Base-by-base conservation (phyloP, 1,140 invertebrate species). In the Aricia agestis region DNA sequence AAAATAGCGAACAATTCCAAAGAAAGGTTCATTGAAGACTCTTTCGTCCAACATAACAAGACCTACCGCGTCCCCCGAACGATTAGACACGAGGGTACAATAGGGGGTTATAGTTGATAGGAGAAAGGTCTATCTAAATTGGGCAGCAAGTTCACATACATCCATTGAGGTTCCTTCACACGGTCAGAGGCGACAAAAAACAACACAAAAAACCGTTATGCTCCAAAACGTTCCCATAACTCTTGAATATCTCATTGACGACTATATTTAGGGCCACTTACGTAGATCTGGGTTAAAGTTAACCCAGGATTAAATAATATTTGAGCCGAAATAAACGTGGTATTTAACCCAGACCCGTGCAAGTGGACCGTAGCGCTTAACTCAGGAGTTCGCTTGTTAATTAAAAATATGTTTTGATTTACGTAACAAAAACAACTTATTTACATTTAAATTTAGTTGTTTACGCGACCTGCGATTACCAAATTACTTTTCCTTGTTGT, bases 131-230 rank as follows among this genome's bases (percentile, higher is more conserved):
- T 78, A 72, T 72, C 73, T 59, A 74, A 66, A 80, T 31, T 78
- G 82, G 86, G 72, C 80, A 80, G 42, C 59, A 70, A 74, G 77
- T 79, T 81, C 82, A 85, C 83, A 89, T 84, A 83, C 76, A 85
- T 83, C 85, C 87, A 91, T 91, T 89, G 83, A 89, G 82, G 79
- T 82, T 82, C 88, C 82, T 90, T 90, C 87, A 87, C 89, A 89
- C 89, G 87, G 85, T 85, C 86, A 85, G 80, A 87, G 77, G 79
- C 80, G 82, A 87, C 87, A 91, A 91, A 91, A 91, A 91, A 88
- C 85, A 89, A 86, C 85, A 90, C 84, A 90, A 91, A 52, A 90
- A 89, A 88, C 87, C 89, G 89, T 90, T 91, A 90, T 80, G 84
- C 82, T 83, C 85, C 83, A 89, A 87, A 90, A 87, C 82, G 74